Evolutionary conservation across 2,797 vertebrate genomes (phyloP).

Genomic region (Clangula hyemalis): DNA sequence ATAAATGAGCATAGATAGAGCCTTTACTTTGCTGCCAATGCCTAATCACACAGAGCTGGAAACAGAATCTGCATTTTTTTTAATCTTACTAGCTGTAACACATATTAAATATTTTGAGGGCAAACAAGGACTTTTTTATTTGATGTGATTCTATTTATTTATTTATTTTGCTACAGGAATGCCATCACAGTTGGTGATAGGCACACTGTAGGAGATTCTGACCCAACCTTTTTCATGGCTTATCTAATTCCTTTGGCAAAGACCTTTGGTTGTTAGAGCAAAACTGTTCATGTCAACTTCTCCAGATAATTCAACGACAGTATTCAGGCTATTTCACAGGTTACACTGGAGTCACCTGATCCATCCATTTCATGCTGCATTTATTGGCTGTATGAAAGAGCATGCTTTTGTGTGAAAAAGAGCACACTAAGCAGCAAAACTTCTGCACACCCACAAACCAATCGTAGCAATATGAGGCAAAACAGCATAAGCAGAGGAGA

Average conservation of each 20-base stretch:
- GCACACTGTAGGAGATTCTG: background rate
- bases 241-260: background rate
- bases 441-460: background rate
- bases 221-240: background rate
- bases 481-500: background rate
- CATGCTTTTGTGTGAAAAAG: background rate
- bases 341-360: background rate
- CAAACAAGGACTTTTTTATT: background rate
- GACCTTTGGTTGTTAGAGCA: background rate
- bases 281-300: background rate
- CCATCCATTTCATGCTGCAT: background rate
- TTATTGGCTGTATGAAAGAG: background rate
- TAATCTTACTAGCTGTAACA: background rate
- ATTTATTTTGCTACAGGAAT: background rate
- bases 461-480: background rate
- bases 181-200: background rate
- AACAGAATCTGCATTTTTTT: background rate
- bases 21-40: background rate
- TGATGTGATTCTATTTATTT: too few species aligned
- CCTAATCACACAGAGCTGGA: background rate
- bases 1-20: background rate
- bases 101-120: background rate
- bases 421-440: background rate
- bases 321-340: background rate
- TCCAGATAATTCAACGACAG: background rate